Percentiles rank a stretch among this genome's conserved stretches.
These are phyloP conservation scores for Tangara arthus DNA, from an alignment of 2,797 vertebrate genomes.

Conservation along the genomic window DNA sequence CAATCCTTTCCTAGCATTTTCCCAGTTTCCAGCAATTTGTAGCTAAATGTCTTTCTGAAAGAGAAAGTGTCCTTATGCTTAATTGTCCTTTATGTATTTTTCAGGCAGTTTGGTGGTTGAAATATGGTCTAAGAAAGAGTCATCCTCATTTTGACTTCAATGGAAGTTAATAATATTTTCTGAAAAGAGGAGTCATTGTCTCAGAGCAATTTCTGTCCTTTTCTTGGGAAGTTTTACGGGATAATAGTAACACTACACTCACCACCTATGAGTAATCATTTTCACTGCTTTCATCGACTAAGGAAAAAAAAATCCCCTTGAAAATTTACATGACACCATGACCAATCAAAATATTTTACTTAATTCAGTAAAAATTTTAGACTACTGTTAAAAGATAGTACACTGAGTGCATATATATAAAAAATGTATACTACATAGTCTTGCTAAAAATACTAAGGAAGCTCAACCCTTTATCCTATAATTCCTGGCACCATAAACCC, in stretches of 20 bases:
- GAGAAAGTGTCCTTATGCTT: neutral
- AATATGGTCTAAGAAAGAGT: neutral
- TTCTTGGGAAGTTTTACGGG: neutral
- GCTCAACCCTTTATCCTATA: neutral
- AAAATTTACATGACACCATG: slow-evolving; percentile 2
- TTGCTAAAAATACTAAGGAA: neutral
- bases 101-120: neutral
- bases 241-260: slow-evolving; percentile 53
- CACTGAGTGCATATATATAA: neutral
- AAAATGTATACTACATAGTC: neutral
- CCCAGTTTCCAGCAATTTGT: neutral
- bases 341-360: slow-evolving; percentile 19
- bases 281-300: neutral
- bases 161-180: neutral
- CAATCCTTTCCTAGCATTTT: neutral
- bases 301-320: neutral
- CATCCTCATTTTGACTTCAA: neutral
- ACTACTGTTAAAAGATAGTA: neutral
- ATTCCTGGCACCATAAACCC: neutral
- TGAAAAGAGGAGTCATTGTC: neutral
- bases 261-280: slow-evolving; percentile 50
- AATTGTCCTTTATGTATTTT: neutral
- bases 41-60: neutral
- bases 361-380: slow-evolving; percentile 8
- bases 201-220: neutral